Evolutionary conservation across 2,797 vertebrate species (phyloP).

Genomic region (Hoplostethus atlanticus): DNA sequence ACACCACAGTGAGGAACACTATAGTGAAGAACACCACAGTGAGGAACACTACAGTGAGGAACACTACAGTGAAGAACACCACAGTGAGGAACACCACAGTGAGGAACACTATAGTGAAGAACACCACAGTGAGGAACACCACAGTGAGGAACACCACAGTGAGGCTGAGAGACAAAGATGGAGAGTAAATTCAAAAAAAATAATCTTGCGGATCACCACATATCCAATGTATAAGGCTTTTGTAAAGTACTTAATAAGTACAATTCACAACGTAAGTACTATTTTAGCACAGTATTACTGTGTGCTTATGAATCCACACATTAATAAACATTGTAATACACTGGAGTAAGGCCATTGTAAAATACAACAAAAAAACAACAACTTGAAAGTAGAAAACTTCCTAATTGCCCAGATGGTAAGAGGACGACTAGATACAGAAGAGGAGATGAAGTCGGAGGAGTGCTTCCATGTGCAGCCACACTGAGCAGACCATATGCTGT

Average conservation of each 20-base stretch:
- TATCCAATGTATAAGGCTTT: too few relatives aligned
- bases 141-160: too few relatives aligned
- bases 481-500: conserved; percentile 74
- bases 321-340: conserved; percentile 11
- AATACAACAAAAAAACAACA: conserved; percentile 56
- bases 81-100: too few relatives aligned
- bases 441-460: conserved; percentile 67
- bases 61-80: too few relatives aligned
- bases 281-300: neutral
- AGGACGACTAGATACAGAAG: conserved; percentile 64
- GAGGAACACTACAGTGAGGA: too few relatives aligned
- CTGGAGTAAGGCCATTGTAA: conserved; percentile 16
- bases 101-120: too few relatives aligned
- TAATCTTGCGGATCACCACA: neutral
- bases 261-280: neutral
- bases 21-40: too few relatives aligned
- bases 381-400: conserved; percentile 62
- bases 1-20: too few relatives aligned
- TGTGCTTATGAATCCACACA: neutral
- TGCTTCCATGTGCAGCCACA: conserved; percentile 66
- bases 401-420: conserved; percentile 75
- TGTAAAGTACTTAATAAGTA: too few relatives aligned
- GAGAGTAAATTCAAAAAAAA: conserved; percentile 4
- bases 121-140: too few relatives aligned
- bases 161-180: neutral